phyloP scores from a whole-genome alignment of 2,888 invertebrate species.

The Torymus auratus region DNA sequence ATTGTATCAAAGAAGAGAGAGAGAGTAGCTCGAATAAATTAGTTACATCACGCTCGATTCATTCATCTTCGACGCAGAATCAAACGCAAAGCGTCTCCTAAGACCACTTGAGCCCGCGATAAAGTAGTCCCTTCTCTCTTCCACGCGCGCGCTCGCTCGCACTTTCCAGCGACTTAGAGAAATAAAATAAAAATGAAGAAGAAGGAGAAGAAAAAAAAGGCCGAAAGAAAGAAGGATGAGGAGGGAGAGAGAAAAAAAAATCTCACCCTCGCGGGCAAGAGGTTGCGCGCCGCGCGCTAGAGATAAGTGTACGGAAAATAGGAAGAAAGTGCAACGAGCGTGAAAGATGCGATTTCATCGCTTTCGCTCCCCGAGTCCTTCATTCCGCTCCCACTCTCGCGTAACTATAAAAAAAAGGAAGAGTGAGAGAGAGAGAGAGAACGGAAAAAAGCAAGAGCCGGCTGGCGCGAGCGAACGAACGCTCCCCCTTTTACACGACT shows the following conservation, averaged over 20 bases:
- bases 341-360: conserved; percentile 62
- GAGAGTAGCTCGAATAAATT: conserved; percentile 30
- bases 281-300: conserved; percentile 16
- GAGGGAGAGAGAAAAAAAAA: conserved; percentile 5
- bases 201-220: background rate
- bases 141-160: background rate
- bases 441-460: conserved; percentile 28
- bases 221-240: conserved; percentile 2
- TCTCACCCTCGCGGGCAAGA: conserved; percentile 37
- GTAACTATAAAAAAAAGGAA: conserved; percentile 54
- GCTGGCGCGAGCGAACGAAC: background rate
- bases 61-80: conserved; percentile 45
- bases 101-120: conserved; percentile 50
- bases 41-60: conserved; percentile 41
- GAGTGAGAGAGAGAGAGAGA: conserved; percentile 35
- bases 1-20: conserved; percentile 1
- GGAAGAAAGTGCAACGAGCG: conserved; percentile 62
- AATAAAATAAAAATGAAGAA: conserved; percentile 34
- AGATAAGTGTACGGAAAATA: conserved; percentile 58
- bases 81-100: conserved; percentile 37
- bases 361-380: conserved; percentile 53
- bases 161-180: conserved; percentile 13
- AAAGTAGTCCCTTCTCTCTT: conserved; percentile 27
- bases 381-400: conserved; percentile 41
- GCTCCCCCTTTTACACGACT: conserved; percentile 53